Evolutionary conservation across 2,113 vertebrate species (phyloP).

Genomic region (Tauraco erythrolophus): DNA sequence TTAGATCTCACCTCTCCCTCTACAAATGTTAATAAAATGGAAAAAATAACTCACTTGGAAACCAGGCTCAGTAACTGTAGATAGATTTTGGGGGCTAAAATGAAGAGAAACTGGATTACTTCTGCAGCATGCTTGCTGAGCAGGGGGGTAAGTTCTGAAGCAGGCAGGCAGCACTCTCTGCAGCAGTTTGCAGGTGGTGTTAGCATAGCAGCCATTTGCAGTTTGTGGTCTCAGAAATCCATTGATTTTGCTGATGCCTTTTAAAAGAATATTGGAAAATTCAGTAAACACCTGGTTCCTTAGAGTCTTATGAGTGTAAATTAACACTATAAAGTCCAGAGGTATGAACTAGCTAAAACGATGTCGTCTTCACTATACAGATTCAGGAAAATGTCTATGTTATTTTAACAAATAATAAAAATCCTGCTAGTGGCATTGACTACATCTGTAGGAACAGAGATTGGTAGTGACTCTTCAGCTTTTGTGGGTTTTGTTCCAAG

Average conservation of each 20-base stretch:
- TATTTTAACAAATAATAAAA: not conserved
- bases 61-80: not conserved
- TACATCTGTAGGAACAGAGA: not conserved
- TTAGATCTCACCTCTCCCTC: conserved; percentile 4
- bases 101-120: not conserved
- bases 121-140: not conserved
- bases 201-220: not conserved
- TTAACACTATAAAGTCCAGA: not conserved
- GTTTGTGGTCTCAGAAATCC: not conserved
- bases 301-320: not conserved
- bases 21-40: not conserved
- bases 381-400: not conserved
- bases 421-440: not conserved
- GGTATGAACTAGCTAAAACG: not conserved
- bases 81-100: not conserved
- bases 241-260: not conserved
- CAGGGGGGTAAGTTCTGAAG: not conserved
- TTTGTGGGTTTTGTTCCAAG: not conserved
- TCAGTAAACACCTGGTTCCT: not conserved
- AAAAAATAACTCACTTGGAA: not conserved
- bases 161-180: not conserved
- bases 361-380: not conserved
- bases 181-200: not conserved
- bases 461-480: not conserved
- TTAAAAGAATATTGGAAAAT: not conserved